Percentiles rank a stretch among this genome's conserved stretches.
phyloP scores from a whole-genome alignment of 2,888 invertebrate species.

The Tenthredo notha region DNA sequence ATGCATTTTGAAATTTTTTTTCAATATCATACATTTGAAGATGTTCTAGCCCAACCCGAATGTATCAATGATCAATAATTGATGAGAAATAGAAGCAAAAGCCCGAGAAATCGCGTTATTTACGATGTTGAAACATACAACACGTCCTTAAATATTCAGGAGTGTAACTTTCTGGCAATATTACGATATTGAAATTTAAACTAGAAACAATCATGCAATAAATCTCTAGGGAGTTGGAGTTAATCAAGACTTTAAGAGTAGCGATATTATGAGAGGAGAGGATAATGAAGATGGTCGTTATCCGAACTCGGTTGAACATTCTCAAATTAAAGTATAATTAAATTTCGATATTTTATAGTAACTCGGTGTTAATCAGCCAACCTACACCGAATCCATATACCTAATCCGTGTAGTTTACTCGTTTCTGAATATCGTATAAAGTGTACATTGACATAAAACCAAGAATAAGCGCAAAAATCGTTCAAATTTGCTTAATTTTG shows the following conservation, averaged over 20 bases:
- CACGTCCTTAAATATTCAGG: background rate
- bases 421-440: background rate
- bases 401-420: background rate
- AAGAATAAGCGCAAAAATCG: background rate
- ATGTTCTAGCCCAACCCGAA: no score
- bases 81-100: background rate
- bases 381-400: background rate
- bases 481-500: background rate
- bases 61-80: background rate
- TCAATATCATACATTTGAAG: no score
- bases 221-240: background rate
- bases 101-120: background rate
- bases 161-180: background rate
- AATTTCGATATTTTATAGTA: background rate
- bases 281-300: constrained; percentile 19
- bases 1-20: no score
- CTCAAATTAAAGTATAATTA: constrained; percentile 34
- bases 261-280: background rate
- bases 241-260: background rate
- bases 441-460: background rate
- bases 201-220: background rate
- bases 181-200: constrained; percentile 4
- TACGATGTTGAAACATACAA: no score
- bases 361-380: background rate
- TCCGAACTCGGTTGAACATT: background rate